Conservation (phyloP, 2,113 vertebrate species). For the Opisthocomus hoazin region DNA sequence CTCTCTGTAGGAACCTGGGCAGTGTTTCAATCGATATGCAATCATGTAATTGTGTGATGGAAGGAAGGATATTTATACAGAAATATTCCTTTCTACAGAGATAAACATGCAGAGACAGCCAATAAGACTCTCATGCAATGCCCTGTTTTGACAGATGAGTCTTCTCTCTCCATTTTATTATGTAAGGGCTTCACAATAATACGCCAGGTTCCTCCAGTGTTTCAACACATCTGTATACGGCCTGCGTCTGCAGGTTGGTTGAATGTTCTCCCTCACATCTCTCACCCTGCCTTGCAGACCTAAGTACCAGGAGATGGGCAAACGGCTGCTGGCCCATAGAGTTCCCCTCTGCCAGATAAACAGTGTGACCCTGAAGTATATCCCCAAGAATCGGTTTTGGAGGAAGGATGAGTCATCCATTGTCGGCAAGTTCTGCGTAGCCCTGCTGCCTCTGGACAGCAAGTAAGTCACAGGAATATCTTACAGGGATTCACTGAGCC, state of each 20-base stretch:
- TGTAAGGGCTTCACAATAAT: neutral
- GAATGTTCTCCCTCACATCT: neutral
- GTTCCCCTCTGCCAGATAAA: conserved; percentile 57
- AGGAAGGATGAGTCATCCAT: conserved; percentile 35
- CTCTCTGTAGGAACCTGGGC: neutral
- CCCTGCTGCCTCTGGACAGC: conserved; percentile 53
- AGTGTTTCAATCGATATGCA: neutral
- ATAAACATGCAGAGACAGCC: neutral
- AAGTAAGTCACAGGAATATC: conserved; percentile 45
- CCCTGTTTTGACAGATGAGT: neutral
- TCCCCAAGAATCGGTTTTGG: conserved; percentile 31
- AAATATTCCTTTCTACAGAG: neutral
- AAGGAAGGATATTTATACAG: neutral
- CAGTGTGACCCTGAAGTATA: conserved; percentile 52
- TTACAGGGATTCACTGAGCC: neutral
- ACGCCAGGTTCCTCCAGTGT: neutral
- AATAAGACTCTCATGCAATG: neutral
- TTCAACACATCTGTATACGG: neutral
- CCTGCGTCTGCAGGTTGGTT: neutral
- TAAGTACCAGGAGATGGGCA: conserved; percentile 46
- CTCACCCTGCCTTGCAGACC: conserved; percentile 52
- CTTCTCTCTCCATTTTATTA: neutral
- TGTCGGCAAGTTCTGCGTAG: conserved; percentile 63
- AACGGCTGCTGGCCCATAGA: conserved; percentile 53
- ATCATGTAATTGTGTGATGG: neutral